These are phyloP conservation scores for Centruroides vittatus DNA, from an alignment of 1,140 invertebrate species.

Conservation along the genomic window DNA sequence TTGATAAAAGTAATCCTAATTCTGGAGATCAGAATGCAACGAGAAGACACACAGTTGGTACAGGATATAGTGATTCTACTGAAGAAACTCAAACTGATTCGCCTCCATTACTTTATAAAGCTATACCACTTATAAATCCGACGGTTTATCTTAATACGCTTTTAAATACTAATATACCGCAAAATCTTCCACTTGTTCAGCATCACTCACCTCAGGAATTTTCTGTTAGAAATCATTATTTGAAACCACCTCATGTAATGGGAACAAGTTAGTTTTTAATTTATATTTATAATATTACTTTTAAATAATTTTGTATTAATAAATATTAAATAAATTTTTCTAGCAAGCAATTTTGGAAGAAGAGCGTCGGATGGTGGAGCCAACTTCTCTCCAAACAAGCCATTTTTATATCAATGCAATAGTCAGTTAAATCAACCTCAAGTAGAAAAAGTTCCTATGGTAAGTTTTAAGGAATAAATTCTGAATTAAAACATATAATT, in stretches of 20 bases:
- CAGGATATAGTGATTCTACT: conserved; percentile 35
- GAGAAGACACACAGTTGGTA: conserved; percentile 79
- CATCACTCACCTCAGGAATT: conserved; percentile 66
- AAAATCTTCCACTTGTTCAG: conserved; percentile 55
- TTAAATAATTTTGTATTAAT: too few species aligned
- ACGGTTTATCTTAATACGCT: conserved; percentile 30
- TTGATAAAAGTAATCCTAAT: too few species aligned
- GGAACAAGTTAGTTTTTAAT: conserved; percentile 39
- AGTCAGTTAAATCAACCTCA: too few species aligned
- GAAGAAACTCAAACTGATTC: conserved; percentile 31
- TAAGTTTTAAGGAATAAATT: too few species aligned
- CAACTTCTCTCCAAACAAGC: conserved; percentile 41
- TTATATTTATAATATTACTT: not conserved
- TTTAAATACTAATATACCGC: conserved; percentile 50
- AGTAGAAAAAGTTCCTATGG: too few species aligned
- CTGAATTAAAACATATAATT: too few species aligned
- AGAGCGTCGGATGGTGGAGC: conserved; percentile 92
- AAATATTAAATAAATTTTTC: conserved; percentile 9
- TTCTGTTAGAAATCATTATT: conserved; percentile 76
- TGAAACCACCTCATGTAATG: conserved; percentile 80
- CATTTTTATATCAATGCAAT: too few species aligned
- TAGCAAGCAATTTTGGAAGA: conserved; percentile 61
- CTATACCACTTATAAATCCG: conserved; percentile 17
- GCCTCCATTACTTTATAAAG: not conserved
- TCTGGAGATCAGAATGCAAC: conserved; percentile 31